Conservation (phyloP, 1,140 invertebrate species). For the Drosophila fuyamai region DNA sequence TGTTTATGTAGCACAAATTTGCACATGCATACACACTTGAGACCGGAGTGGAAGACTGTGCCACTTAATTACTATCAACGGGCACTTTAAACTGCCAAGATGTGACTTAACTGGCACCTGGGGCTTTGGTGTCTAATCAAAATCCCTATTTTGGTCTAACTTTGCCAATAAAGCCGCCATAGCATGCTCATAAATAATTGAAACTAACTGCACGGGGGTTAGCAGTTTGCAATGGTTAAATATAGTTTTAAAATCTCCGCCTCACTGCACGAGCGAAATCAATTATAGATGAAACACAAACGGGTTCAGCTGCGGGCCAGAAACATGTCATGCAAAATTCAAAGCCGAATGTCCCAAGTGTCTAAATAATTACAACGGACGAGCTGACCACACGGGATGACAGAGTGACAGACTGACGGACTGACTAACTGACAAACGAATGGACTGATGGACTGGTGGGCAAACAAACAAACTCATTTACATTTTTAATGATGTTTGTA, state of each 20-base stretch:
- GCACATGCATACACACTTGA: slow-evolving; percentile 19
- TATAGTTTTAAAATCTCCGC: slow-evolving; percentile 52
- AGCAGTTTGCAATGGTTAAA: slow-evolving; percentile 52
- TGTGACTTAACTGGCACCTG: slow-evolving; percentile 46
- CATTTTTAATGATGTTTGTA: slow-evolving; percentile 81
- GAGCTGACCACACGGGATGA: slow-evolving; percentile 44
- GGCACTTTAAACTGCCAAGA: slow-evolving; percentile 21
- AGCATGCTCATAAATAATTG: slow-evolving; percentile 60
- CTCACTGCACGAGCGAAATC: slow-evolving; percentile 49
- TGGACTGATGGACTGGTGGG: slow-evolving; percentile 29
- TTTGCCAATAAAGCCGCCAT: slow-evolving; percentile 52
- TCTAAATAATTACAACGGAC: slow-evolving; percentile 70
- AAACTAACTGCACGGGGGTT: slow-evolving; percentile 1
- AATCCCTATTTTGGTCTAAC: slow-evolving; percentile 26
- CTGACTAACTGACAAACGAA: slow-evolving; percentile 1
- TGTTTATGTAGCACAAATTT: slow-evolving; percentile 34
- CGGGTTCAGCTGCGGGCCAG: slow-evolving; percentile 53
- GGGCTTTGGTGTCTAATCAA: slow-evolving; percentile 36
- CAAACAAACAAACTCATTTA: slow-evolving; percentile 81
- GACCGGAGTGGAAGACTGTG: slow-evolving; percentile 23
- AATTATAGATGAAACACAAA: slow-evolving; percentile 71
- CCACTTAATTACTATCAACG: slow-evolving; percentile 40
- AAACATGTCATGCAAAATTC: slow-evolving; percentile 66
- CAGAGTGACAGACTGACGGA: slow-evolving; percentile 37
- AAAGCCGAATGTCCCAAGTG: slow-evolving; percentile 66